Percentiles rank a stretch among this genome's conserved stretches.
Conservation (phyloP, 2,113 vertebrate species). For the Mugil cephalus region DNA sequence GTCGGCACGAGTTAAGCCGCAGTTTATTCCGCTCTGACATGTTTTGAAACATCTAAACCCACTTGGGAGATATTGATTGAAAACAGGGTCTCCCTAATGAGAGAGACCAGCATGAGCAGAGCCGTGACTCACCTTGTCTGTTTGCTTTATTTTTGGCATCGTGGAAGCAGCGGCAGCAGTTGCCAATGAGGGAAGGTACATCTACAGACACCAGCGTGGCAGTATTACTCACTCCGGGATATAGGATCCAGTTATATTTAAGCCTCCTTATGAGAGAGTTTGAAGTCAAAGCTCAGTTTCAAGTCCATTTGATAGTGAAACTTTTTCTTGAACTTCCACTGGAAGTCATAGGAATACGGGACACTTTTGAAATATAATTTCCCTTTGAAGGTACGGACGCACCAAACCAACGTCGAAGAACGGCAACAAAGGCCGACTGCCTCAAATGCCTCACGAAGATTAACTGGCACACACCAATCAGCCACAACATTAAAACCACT, state of each 20-base stretch:
- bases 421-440: too few relatives aligned
- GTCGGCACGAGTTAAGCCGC: not conserved
- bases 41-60: constrained; percentile 22
- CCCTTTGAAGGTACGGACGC: too few relatives aligned
- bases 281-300: not conserved
- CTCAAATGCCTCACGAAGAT: too few relatives aligned
- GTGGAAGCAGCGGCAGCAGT: not conserved
- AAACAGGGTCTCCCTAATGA: constrained; percentile 50
- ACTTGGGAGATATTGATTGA: constrained; percentile 34
- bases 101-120: constrained; percentile 38
- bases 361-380: too few relatives aligned
- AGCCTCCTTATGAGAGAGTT: not conserved
- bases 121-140: constrained; percentile 56
- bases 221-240: constrained; percentile 18
- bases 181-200: constrained; percentile 35
- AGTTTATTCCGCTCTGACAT: not conserved
- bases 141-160: constrained; percentile 56
- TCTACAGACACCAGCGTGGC: not conserved
- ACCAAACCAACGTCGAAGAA: too few relatives aligned
- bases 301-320: not conserved
- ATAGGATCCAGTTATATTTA: not conserved
- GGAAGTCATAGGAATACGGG: not conserved
- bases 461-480: too few relatives aligned
- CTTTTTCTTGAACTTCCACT: not conserved
- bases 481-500: too few relatives aligned